Evolutionary conservation across 2,113 vertebrate genomes (phyloP).

Genomic region (Cynoglossus semilaevis): DNA sequence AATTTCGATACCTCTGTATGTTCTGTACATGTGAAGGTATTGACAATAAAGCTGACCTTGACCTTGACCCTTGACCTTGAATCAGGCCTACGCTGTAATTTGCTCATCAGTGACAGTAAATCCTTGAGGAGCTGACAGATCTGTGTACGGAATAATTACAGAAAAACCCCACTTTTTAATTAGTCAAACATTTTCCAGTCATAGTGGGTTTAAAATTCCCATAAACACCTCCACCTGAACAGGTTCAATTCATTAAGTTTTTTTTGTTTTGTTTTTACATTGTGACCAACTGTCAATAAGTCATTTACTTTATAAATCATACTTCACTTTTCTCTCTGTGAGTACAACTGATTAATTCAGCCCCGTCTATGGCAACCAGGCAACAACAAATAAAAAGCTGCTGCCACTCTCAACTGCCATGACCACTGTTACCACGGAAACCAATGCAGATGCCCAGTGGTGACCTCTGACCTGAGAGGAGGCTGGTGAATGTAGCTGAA

Average conservation of each 20-base stretch:
- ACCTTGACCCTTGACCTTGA: no score
- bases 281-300: not conserved
- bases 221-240: no score
- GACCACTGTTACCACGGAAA: slow-evolving; percentile 70
- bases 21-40: no score
- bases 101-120: slow-evolving; percentile 1
- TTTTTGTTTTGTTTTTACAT: not conserved
- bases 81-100: slow-evolving; percentile 2
- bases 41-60: no score
- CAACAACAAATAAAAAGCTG: slow-evolving; percentile 45
- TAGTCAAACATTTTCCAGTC: no score
- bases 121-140: not conserved
- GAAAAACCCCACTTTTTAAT: no score
- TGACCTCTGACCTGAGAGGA: slow-evolving; percentile 72
- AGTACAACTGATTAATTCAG: slow-evolving; percentile 24
- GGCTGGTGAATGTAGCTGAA: slow-evolving; percentile 74
- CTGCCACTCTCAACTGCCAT: slow-evolving; percentile 66
- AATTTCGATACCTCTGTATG: no score
- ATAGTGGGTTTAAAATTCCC: no score
- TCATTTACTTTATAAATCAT: slow-evolving; percentile 14
- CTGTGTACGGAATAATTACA: slow-evolving; percentile 5
- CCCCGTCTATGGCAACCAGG: slow-evolving; percentile 39
- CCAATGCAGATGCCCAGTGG: slow-evolving; percentile 76
- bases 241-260: no score
- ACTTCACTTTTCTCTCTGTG: slow-evolving; percentile 1